Conservation (phyloP, 2,113 vertebrate genomes). For the Phyllostomus hastatus region DNA sequence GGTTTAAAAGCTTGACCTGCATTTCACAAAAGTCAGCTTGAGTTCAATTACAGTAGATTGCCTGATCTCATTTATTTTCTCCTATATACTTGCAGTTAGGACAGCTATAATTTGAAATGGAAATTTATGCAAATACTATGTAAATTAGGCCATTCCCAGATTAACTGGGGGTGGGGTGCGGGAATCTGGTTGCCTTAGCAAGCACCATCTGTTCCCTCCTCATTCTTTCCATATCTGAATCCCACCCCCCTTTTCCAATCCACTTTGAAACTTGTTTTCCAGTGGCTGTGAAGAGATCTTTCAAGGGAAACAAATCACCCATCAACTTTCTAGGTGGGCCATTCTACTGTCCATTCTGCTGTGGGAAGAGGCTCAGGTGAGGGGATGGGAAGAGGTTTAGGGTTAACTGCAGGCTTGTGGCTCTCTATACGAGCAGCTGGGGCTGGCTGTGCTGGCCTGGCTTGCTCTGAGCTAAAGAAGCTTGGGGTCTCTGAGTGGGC, state of each 20-base stretch:
- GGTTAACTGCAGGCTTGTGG: background rate
- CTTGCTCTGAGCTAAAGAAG: background rate
- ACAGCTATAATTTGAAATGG: constrained; percentile 70
- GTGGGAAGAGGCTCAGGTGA: background rate
- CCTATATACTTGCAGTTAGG: constrained; percentile 61
- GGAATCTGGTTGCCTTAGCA: constrained; percentile 66
- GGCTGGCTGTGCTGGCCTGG: background rate
- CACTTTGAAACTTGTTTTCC: constrained; percentile 58
- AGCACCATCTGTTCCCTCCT: constrained; percentile 71
- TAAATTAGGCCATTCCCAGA: constrained; percentile 76
- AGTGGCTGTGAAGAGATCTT: constrained; percentile 30
- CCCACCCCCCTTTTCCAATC: constrained; percentile 34
- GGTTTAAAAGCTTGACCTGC: constrained; percentile 20
- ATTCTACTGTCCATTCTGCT: background rate
- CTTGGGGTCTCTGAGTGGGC: background rate
- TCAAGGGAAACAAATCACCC: background rate
- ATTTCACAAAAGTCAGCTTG: constrained; percentile 38
- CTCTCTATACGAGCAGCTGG: background rate
- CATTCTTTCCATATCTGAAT: constrained; percentile 55
- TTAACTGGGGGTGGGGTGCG: constrained; percentile 63
- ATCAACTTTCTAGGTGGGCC: background rate
- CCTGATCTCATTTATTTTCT: constrained; percentile 71
- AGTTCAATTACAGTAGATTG: constrained; percentile 50
- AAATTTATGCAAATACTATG: constrained; percentile 77
- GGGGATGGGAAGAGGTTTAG: background rate